Conservation (phyloP, 2,888 invertebrate genomes). For the Callyntrura sp. region DNA sequence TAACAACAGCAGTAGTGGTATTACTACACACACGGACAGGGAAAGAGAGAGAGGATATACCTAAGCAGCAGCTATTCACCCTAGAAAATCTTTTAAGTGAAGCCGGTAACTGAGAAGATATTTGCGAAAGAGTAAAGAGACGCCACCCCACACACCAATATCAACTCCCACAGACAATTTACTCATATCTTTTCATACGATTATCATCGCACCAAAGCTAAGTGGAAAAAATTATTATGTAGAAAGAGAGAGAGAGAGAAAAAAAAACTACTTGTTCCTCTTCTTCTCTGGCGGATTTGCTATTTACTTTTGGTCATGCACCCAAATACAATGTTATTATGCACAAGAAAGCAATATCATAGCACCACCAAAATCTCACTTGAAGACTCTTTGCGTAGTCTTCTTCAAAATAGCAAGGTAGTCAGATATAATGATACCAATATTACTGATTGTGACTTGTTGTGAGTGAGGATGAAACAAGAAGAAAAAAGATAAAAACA, state of each 20-base stretch:
- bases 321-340: conserved; percentile 12
- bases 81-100: conserved; percentile 37
- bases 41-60: too few relatives aligned
- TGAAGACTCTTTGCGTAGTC: neutral
- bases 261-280: neutral
- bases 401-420: conserved; percentile 50
- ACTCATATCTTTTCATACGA: conserved; percentile 40
- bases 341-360: neutral
- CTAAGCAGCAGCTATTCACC: conserved; percentile 27
- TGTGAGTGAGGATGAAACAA: conserved; percentile 5
- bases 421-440: conserved; percentile 25
- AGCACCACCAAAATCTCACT: conserved; percentile 16
- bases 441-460: conserved; percentile 12
- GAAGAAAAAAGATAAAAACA: neutral
- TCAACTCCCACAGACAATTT: conserved; percentile 73
- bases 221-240: conserved; percentile 31
- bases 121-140: conserved; percentile 40
- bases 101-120: conserved; percentile 54
- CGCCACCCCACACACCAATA: conserved; percentile 68
- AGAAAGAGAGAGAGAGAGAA: too few relatives aligned
- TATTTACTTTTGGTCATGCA: neutral
- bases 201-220: conserved; percentile 33
- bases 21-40: neutral
- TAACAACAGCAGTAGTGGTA: neutral
- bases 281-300: neutral